A percentile compares a stretch with the other conserved stretches of the same genome.
These are phyloP conservation scores for Magallana nippona DNA, from an alignment of 2,888 invertebrate species.

Conservation along the genomic window DNA sequence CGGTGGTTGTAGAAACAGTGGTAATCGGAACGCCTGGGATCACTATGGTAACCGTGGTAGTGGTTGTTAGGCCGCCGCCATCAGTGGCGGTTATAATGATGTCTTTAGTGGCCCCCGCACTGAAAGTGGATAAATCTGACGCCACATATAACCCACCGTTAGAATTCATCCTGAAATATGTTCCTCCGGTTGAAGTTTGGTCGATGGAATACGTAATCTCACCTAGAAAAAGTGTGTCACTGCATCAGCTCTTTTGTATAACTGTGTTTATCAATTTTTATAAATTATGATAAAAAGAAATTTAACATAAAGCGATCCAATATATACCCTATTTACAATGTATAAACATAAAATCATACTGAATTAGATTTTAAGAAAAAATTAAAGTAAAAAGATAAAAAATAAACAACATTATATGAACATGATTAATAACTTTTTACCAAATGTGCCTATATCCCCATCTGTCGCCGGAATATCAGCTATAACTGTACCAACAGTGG, in stretches of 20 bases:
- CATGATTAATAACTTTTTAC: neutral
- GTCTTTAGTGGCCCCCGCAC: neutral
- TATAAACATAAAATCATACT: no score
- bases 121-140: neutral
- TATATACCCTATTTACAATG: no score
- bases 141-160: conserved; percentile 10
- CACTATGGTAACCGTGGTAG: neutral
- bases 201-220: conserved; percentile 23
- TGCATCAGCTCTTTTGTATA: neutral
- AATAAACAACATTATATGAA: no score
- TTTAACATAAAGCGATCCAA: no score
- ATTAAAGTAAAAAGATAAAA: no score
- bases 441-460: conserved; percentile 38
- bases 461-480: conserved; percentile 40
- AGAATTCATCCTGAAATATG: conserved; percentile 21
- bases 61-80: conserved; percentile 18
- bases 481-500: conserved; percentile 26
- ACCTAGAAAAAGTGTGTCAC: conserved; percentile 5
- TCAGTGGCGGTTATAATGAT: conserved; percentile 39
- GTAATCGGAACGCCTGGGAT: conserved; percentile 51
- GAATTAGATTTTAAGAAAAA: no score
- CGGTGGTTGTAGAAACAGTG: conserved; percentile 51
- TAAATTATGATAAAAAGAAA: no score
- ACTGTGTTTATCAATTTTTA: neutral
- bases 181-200: neutral